Conservation (phyloP, 2,888 invertebrate genomes). For the Amorpha juglandis region DNA sequence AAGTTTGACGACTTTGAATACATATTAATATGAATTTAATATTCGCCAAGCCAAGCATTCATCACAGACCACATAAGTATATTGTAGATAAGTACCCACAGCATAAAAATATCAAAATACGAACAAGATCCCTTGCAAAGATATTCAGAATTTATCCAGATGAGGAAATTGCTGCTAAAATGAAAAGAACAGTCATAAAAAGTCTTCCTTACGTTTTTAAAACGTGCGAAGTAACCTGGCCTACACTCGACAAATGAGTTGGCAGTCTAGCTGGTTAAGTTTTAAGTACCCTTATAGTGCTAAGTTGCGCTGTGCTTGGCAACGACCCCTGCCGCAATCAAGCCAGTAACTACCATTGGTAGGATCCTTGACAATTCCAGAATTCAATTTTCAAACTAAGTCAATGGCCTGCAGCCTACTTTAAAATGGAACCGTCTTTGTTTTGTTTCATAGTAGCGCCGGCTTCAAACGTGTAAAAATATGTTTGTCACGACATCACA, state of each 20-base stretch:
- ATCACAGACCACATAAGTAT: too few relatives aligned
- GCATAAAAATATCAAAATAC: too few relatives aligned
- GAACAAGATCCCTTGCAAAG: neutral
- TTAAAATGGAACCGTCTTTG: neutral
- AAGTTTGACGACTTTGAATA: too few relatives aligned
- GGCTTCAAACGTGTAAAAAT: too few relatives aligned
- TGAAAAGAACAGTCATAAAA: neutral
- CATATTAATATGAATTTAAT: too few relatives aligned
- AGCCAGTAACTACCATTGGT: conserved; percentile 11
- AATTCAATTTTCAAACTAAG: conserved; percentile 18
- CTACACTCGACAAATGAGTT: conserved; percentile 22
- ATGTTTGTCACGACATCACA: too few relatives aligned
- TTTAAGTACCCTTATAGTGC: conserved; percentile 25
- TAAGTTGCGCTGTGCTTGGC: conserved; percentile 27
- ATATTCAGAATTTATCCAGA: too few relatives aligned
- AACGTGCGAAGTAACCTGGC: conserved; percentile 11
- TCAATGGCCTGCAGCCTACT: neutral
- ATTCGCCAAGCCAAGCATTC: too few relatives aligned
- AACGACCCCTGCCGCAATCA: neutral
- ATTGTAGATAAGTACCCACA: too few relatives aligned
- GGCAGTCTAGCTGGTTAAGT: conserved; percentile 24
- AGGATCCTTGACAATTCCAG: neutral
- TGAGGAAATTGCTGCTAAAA: too few relatives aligned
- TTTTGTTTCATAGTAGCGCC: neutral
- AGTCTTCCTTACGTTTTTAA: neutral